Evolutionary conservation across 2,888 invertebrate genomes (phyloP).

Genomic region (Euzophera pinguis): DNA sequence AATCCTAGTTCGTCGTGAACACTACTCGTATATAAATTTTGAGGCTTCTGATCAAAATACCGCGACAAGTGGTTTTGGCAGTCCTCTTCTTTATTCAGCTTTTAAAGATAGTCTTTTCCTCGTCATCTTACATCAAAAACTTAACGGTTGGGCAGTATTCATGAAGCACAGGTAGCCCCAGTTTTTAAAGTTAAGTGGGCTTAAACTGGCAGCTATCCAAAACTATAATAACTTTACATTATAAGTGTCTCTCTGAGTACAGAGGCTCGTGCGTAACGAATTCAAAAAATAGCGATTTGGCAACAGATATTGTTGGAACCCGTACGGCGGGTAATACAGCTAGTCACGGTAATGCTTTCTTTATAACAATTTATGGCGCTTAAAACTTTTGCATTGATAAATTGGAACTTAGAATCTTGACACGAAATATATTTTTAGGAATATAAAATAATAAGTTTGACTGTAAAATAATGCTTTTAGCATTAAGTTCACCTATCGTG

Average conservation of each 20-base stretch:
- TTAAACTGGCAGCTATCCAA: slow-evolving; percentile 50
- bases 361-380: slow-evolving; percentile 7
- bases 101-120: slow-evolving; percentile 15
- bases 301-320: slow-evolving; percentile 19
- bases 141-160: slow-evolving; percentile 30
- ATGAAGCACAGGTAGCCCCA: slow-evolving; percentile 50
- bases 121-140: slow-evolving; percentile 18
- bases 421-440: no score
- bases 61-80: no score
- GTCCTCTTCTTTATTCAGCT: neutral
- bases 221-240: slow-evolving; percentile 53
- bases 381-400: no score
- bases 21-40: no score
- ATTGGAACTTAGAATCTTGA: no score
- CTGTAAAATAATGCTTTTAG: no score
- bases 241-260: slow-evolving; percentile 43
- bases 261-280: slow-evolving; percentile 33
- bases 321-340: slow-evolving; percentile 2
- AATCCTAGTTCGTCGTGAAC: no score
- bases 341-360: slow-evolving; percentile 6
- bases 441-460: neutral
- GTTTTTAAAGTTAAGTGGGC: slow-evolving; percentile 54
- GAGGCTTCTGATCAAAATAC: no score
- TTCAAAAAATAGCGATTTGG: slow-evolving; percentile 28
- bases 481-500: no score